Base-by-base conservation (phyloP, 2,888 invertebrate genomes). In the Mantis religiosa region DNA sequence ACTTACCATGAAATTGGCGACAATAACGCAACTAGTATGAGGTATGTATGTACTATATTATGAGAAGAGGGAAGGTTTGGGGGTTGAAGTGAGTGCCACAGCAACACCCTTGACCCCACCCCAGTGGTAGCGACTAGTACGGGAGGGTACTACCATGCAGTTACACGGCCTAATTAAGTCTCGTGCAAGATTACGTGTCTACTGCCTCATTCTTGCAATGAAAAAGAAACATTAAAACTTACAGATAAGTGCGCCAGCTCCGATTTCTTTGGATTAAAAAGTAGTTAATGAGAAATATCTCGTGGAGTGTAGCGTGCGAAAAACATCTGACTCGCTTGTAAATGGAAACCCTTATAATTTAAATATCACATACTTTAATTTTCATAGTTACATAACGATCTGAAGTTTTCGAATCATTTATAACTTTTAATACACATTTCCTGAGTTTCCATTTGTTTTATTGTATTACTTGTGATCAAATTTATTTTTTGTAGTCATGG, bases 171-270 rank as follows among this genome's bases (percentile, higher is more conserved):
- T 87, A 87, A 87, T 87, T 87, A 87, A 88, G 88, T 88, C 54
- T 28, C 88, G 27, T 83, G 83, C 84, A 88, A 88, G 88, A 88
- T 88, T 84, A 88, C 88, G 84, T 88, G 88, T 41, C 41, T 41
- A 12, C 88, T 6, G 28, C 41, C 83, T 83, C 83, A 41, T 34
- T 83, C 87, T 34, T 27, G 84, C 54, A 71, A 71, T 71, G 54
- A 71, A 71, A 15, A 71, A 71, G 54, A 71, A 15, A 71, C 54
- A 71, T 15, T 20, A 71, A 71, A 71, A 71, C 15, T 25, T 71
- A 15, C 54, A 25, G 54, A 71, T 71, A 71, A 71, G 54, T 20
- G 54, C 15, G 54, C 54, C 54, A 25, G 25, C 54, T 71, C 54
- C 25, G 20, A 71, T 71, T 71, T 71, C 54, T 71, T 71, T 71